These are phyloP conservation scores for Drosophila bifasciata DNA, from an alignment of 1,140 invertebrate species.

Conservation along the genomic window DNA sequence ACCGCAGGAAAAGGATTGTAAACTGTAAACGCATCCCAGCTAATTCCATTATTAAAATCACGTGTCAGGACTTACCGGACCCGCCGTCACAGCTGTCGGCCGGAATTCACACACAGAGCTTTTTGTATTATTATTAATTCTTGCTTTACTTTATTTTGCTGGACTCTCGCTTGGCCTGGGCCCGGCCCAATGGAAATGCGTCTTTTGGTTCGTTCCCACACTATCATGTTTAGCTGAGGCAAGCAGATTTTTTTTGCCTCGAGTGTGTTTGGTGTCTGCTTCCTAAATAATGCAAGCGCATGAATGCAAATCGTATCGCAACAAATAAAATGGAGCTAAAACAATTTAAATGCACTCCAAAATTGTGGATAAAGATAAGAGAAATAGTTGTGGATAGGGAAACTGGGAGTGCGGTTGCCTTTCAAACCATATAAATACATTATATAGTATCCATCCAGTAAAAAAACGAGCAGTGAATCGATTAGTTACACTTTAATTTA, in stretches of 20 bases:
- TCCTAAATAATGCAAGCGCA: conserved; percentile 51
- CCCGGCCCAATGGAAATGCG: conserved; percentile 27
- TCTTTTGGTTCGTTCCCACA: conserved; percentile 77
- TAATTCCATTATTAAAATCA: conserved; percentile 74
- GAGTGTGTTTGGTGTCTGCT: conserved; percentile 57
- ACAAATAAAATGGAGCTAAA: conserved; percentile 16
- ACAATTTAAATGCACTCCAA: conserved; percentile 4
- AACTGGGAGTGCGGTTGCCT: too few relatives aligned
- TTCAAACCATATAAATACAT: too few relatives aligned
- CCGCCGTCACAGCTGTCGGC: conserved; percentile 38
- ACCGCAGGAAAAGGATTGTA: conserved; percentile 67
- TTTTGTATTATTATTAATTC: conserved; percentile 8
- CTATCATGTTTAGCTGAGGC: conserved; percentile 67
- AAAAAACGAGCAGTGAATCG: too few relatives aligned
- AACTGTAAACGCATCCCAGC: conserved; percentile 52
- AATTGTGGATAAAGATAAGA: background rate
- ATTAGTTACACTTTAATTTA: too few relatives aligned
- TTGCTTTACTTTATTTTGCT: background rate
- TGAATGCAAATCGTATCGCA: conserved; percentile 42
- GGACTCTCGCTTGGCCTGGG: too few relatives aligned
- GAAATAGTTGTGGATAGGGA: background rate
- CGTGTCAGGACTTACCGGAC: conserved; percentile 70
- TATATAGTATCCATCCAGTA: too few relatives aligned
- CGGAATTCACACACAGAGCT: conserved; percentile 29
- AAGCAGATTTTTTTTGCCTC: conserved; percentile 64